Base-by-base conservation (phyloP, 2,113 vertebrate genomes). In the Columba janthina region DNA sequence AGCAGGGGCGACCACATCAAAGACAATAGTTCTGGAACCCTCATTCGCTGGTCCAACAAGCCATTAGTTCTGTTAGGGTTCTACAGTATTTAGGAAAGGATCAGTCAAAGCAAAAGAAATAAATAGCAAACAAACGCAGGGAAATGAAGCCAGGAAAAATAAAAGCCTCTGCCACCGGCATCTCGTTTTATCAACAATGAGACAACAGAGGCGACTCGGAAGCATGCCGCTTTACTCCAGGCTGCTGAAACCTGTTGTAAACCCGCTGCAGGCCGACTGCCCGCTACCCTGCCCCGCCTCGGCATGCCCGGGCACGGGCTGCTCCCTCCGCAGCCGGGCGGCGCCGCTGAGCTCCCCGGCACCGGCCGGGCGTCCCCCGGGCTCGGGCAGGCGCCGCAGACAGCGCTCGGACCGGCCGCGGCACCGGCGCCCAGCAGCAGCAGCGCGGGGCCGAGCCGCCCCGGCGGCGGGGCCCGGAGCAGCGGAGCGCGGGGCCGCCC, bases 91-190 rank as follows among this genome's bases (percentile, higher is more conserved):
- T 92, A 91, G 65, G 93, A 97, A 97, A 87, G 31, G 24, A 46
- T 95, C 96, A 97, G 96, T 95, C 97, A 96, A 97, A 95, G 32
- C 67, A 44, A 71, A 57, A 72, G 4, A 36, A 58, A 53, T 3
- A 44, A 94, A 69, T 0, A 57, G 13, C 18, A 73, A 77, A 82
- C 11, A 46, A 51, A 79, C 9, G 26, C 16, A 11, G 10, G 10
- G 26, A 67, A 77, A 54, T 7, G 2, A 78, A 21, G 5, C 2
- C 6, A 13, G 11, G 3, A 3, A 3, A 24, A 11, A 19, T 21
- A 38, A 50, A 46, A 7, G 2, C 18, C 17, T 53, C 42, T 67
- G 40, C 11, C 61, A 61, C n/a, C 12, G 12, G 11, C 18, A 12
- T 4, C 2, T 13, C 1, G 8, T 19, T 58, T 57, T 24, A 34